phyloP scores from a whole-genome alignment of 2,888 invertebrate species.

The Orchestes rusci region DNA sequence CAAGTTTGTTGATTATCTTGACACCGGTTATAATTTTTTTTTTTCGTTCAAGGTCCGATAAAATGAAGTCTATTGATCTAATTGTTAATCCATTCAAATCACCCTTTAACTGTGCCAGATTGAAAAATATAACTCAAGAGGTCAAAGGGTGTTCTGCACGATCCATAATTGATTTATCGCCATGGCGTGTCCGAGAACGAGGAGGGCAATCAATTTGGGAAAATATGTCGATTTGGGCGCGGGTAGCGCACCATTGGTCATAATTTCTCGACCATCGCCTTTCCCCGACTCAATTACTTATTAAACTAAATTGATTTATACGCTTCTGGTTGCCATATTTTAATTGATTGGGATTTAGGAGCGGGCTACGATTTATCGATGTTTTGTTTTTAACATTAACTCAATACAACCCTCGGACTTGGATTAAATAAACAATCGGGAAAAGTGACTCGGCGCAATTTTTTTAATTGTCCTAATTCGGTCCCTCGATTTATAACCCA shows the following conservation, averaged over 20 bases:
- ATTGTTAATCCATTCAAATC: too few species aligned
- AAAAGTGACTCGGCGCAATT: constrained; percentile 33
- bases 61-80: too few species aligned
- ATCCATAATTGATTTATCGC: constrained; percentile 18
- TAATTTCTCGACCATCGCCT: constrained; percentile 21
- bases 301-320: constrained; percentile 24
- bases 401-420: too few species aligned
- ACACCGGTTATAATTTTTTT: too few species aligned
- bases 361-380: too few species aligned
- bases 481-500: constrained; percentile 30
- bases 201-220: constrained; percentile 19
- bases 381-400: too few species aligned
- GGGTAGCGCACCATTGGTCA: constrained; percentile 14
- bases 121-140: too few species aligned
- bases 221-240: constrained; percentile 19
- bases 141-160: constrained; percentile 7
- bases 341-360: constrained; percentile 25
- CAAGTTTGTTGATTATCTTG: too few species aligned
- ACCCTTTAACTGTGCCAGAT: too few species aligned
- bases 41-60: too few species aligned
- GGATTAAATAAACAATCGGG: too few species aligned
- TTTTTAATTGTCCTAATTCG: constrained; percentile 31
- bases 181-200: constrained; percentile 13
- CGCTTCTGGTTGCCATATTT: constrained; percentile 15
- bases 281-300: constrained; percentile 20